Evolutionary conservation across 2,888 invertebrate species (phyloP).

Genomic region (Zele albiditarsus): DNA sequence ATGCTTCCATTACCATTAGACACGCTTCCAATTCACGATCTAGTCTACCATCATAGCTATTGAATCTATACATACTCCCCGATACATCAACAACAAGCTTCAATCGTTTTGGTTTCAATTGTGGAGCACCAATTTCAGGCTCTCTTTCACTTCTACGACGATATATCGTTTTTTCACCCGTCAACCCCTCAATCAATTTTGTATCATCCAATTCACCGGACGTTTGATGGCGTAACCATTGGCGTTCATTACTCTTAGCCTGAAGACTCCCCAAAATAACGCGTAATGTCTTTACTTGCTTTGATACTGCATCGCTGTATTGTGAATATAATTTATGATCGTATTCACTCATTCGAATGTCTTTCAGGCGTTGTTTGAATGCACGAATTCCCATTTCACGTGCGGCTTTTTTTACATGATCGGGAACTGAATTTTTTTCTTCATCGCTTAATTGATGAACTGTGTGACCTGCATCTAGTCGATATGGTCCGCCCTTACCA

Average conservation of each 20-base stretch:
- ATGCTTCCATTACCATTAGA: constrained; percentile 92
- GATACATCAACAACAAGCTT: constrained; percentile 93
- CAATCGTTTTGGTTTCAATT: constrained; percentile 90
- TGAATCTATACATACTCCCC: constrained; percentile 98
- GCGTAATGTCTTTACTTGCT: constrained; percentile 89
- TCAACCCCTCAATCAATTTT: constrained; percentile 93
- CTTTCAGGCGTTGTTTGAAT: constrained; percentile 88
- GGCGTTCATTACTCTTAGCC: constrained; percentile 94
- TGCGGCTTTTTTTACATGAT: constrained; percentile 90
- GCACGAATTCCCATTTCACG: constrained; percentile 94
- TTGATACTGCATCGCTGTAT: constrained; percentile 84
- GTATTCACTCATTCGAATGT: constrained; percentile 96
- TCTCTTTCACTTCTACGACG: constrained; percentile 87
- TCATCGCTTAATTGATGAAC: constrained; percentile 93
- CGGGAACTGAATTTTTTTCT: constrained; percentile 93
- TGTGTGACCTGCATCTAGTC: constrained; percentile 93
- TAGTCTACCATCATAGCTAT: constrained; percentile 94
- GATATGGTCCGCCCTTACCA: constrained; percentile 96
- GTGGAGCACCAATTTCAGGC: constrained; percentile 90
- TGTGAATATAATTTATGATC: constrained; percentile 91
- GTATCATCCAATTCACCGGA: constrained; percentile 96
- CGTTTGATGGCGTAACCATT: constrained; percentile 95
- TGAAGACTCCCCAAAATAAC: constrained; percentile 90
- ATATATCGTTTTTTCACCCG: constrained; percentile 95
- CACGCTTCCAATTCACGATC: constrained; percentile 93